Conservation (phyloP, 2,797 vertebrate species). For the Peromyscus aztecus region DNA sequence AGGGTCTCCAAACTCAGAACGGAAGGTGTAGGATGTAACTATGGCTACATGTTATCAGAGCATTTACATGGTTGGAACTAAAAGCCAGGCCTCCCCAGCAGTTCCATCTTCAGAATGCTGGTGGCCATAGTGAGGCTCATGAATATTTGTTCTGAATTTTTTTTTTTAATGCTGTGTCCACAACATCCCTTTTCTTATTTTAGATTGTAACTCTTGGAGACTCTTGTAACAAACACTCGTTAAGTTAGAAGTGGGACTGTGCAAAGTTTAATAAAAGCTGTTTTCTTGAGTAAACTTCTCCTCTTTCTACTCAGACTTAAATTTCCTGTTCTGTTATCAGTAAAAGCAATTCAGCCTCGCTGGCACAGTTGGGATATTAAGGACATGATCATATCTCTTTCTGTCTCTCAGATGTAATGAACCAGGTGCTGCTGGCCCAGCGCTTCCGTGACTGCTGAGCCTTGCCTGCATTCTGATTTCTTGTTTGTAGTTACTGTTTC, state of each 20-base stretch:
- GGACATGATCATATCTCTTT: background rate
- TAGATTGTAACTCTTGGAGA: background rate
- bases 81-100: background rate
- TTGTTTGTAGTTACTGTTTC: constrained; percentile 64
- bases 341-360: background rate
- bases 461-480: background rate
- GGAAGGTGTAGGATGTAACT: background rate
- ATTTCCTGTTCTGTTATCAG: constrained; percentile 38
- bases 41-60: background rate
- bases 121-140: constrained; percentile 36
- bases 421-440: background rate
- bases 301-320: constrained; percentile 11
- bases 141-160: background rate
- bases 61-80: background rate
- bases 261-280: constrained; percentile 15
- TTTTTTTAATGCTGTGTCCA: background rate
- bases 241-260: background rate
- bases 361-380: background rate
- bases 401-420: background rate
- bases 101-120: constrained; percentile 46
- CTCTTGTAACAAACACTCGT: background rate
- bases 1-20: constrained; percentile 2
- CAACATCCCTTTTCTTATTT: background rate
- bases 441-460: background rate
- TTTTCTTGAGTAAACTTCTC: constrained; percentile 29